Evolutionary conservation across 1,140 invertebrate species (phyloP).

Genomic region (Drosophila grimshawi): DNA sequence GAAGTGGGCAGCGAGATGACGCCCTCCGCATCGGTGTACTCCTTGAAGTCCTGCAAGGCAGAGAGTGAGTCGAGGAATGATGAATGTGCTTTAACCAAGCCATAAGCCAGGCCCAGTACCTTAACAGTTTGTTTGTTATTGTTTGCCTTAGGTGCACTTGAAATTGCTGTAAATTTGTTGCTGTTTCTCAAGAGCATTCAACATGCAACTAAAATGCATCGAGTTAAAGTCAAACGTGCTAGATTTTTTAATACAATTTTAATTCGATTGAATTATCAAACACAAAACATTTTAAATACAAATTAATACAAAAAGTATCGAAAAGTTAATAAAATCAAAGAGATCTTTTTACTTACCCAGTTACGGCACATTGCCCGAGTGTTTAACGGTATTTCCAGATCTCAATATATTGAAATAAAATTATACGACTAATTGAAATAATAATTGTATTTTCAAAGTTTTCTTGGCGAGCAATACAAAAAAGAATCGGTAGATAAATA

Average conservation of each 20-base stretch:
- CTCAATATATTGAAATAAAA: conserved; percentile 32
- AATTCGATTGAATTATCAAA: conserved; percentile 1
- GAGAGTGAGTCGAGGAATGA: conserved; percentile 22
- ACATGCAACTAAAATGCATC: conserved; percentile 60
- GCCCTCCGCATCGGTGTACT: conserved; percentile 94
- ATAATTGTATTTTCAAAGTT: conserved; percentile 17
- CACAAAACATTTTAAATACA: neutral
- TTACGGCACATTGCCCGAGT: neutral
- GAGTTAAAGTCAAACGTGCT: conserved; percentile 67
- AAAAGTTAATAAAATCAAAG: conserved; percentile 4
- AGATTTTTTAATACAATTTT: conserved; percentile 2
- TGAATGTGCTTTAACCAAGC: conserved; percentile 5
- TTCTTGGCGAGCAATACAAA: conserved; percentile 66
- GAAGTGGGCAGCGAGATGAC: conserved; percentile 93
- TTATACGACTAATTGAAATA: conserved; percentile 38
- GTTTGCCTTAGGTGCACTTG: conserved; percentile 21
- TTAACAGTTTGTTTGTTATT: neutral
- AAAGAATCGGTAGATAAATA: conserved; percentile 37
- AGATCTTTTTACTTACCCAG: conserved; percentile 33
- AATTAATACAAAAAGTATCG: conserved; percentile 15
- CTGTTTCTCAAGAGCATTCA: conserved; percentile 36
- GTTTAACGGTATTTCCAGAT: conserved; percentile 12
- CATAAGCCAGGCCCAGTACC: conserved; percentile 3
- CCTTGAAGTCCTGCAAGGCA: conserved; percentile 91
- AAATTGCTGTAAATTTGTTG: conserved; percentile 15